These are phyloP conservation scores for Taurulus bubalis DNA, from an alignment of 2,113 vertebrate species.

Conservation along the genomic window DNA sequence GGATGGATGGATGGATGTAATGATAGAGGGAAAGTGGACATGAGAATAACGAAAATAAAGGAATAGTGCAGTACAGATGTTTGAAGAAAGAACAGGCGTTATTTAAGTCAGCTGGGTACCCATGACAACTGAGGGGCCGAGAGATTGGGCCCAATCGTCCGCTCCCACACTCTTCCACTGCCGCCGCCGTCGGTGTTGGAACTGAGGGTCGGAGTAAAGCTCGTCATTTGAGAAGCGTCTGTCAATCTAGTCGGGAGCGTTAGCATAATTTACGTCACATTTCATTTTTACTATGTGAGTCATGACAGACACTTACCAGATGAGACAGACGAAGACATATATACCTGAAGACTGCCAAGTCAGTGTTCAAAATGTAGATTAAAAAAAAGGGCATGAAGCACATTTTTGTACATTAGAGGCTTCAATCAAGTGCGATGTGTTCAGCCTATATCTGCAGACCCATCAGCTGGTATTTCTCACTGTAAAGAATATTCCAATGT, in stretches of 20 bases:
- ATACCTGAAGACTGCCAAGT: not conserved
- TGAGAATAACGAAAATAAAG: conserved; percentile 5
- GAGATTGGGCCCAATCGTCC: conserved; percentile 11
- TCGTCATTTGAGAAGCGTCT: not conserved
- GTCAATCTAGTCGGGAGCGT: not conserved
- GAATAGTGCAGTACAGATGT: conserved; percentile 34
- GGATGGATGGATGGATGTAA: conserved; percentile 1
- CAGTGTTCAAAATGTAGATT: not conserved
- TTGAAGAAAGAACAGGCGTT: conserved; percentile 45
- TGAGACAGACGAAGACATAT: not conserved
- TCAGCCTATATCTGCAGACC: conserved; percentile 3
- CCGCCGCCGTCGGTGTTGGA: conserved; percentile 1
- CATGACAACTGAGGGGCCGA: conserved; percentile 59
- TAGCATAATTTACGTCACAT: not conserved
- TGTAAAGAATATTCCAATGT: conserved; percentile 58
- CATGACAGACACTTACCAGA: not conserved
- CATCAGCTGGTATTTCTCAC: conserved; percentile 33
- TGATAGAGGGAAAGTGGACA: not conserved
- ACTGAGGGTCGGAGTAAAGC: not conserved
- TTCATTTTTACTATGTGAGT: not conserved
- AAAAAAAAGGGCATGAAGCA: not conserved
- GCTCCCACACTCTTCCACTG: conserved; percentile 1
- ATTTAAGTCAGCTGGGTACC: conserved; percentile 58
- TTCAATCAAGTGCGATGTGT: conserved; percentile 5
- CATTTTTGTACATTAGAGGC: conserved; percentile 9